Evolutionary conservation across 2,888 invertebrate species (phyloP), one percentile per base, ranked within the genome.

Genomic region (Latrodectus hesperus): DNA sequence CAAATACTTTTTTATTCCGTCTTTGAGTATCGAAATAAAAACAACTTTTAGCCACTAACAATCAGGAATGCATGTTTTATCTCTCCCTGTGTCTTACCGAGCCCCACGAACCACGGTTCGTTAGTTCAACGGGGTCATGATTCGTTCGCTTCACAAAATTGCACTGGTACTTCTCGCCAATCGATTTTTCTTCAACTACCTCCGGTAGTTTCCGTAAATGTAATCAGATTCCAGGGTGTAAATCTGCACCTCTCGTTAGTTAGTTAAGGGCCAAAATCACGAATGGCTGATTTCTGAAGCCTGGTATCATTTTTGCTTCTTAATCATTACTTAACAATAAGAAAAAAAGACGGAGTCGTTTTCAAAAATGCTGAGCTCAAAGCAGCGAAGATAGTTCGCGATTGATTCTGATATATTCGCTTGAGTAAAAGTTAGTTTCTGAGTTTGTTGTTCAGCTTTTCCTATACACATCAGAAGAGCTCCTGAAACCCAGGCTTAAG

Each of bases 81-180:
- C 26, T 60, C 51, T 38, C 38, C 38, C 53, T 22, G 73, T 65
- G 53, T 74, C 73, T 74, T 74, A 81, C 81, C 67, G 81, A 81
- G 17, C 73, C 73, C 65, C 73, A 22, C 38, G 22, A 26, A 65
- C 22, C 65, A 60, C 81, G 65, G 73, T 81, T 73, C 81, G 73
- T 80, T 80, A 80, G 70, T 64, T 64, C 72, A 60, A 60, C 55
- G 55, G 73, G 72, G 52, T 64, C 72, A n/a, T 51, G 72, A 64
- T 65, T 65, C 16, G 22, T 64, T 64, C 79, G 79, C 64, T 51
- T 80, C 79, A 72, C 71, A 38, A 60, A 49, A 51, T 60, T 22
- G 70, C 17, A 12, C 60, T 49, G 38, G 17, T 60, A 16, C 64
- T 60, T 22, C 9, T 16, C 26, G 38, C 60, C 22, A 10, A 53